phyloP scores from a whole-genome alignment of 2,888 invertebrate genomes.

The Mythimna impura region DNA sequence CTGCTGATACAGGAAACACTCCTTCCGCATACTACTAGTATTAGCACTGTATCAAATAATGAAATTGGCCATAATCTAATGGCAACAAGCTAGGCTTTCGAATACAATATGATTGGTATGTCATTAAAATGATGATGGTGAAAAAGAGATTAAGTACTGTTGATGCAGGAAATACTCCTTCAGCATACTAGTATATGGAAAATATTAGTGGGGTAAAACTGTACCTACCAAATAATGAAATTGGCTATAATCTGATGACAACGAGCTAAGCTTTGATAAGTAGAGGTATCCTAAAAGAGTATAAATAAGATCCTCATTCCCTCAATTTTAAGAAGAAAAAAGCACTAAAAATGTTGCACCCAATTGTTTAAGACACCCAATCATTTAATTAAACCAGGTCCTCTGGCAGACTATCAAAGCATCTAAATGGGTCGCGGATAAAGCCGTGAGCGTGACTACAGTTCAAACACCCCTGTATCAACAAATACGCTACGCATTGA shows the following conservation, averaged over 20 bases:
- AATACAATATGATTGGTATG: background rate
- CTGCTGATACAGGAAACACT: background rate
- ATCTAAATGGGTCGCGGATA: constrained; percentile 48
- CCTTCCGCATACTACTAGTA: too few species aligned
- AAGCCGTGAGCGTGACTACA: constrained; percentile 17
- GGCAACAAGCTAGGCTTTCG: too few species aligned
- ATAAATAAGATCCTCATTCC: background rate
- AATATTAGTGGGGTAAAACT: too few species aligned
- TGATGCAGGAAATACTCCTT: background rate
- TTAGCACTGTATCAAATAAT: too few species aligned
- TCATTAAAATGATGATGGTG: background rate
- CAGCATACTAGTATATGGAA: too few species aligned
- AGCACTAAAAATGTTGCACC: background rate
- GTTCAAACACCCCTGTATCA: constrained; percentile 55
- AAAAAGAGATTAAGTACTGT: background rate
- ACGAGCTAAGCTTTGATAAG: too few species aligned
- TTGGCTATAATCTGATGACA: too few species aligned
- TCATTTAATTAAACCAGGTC: constrained; percentile 37
- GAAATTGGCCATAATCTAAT: too few species aligned
- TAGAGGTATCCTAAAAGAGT: too few species aligned
- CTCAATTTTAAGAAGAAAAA: background rate
- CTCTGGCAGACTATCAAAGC: constrained; percentile 48
- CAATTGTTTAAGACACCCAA: background rate
- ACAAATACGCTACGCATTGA: constrained; percentile 35
- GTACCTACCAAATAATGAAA: too few species aligned